A percentile compares a stretch with the other conserved stretches of the same genome.
These are phyloP conservation scores for Protaetia brevitarsis DNA, from an alignment of 1,140 invertebrate genomes.

Conservation along the genomic window DNA sequence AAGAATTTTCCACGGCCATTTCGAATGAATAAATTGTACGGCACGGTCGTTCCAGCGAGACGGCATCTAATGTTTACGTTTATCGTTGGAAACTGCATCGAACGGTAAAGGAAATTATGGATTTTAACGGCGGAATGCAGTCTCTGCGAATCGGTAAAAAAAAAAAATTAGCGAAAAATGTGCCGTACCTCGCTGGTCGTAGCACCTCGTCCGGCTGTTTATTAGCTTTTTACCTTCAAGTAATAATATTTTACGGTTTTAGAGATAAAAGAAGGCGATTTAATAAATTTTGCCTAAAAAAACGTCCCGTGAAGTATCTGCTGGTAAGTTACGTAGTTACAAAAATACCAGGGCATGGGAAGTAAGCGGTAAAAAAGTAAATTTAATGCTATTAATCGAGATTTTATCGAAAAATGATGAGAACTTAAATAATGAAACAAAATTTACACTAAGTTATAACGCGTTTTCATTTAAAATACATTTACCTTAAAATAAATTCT, in stretches of 20 bases:
- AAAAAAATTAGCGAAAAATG: not conserved
- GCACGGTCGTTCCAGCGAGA: not conserved
- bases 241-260: constrained; percentile 9
- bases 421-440: too few relatives aligned
- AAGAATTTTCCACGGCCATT: not conserved
- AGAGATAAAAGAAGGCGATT: not conserved
- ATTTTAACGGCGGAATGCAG: constrained; percentile 1
- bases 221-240: not conserved
- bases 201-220: not conserved
- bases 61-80: not conserved
- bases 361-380: too few relatives aligned
- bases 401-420: too few relatives aligned
- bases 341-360: too few relatives aligned
- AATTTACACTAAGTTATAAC: too few relatives aligned
- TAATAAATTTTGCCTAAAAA: not conserved
- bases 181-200: not conserved
- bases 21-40: not conserved
- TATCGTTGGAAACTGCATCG: constrained; percentile 3
- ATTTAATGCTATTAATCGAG: too few relatives aligned
- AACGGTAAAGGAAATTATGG: not conserved
- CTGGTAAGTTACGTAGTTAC: too few relatives aligned
- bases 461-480: too few relatives aligned
- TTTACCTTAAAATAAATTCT: too few relatives aligned
- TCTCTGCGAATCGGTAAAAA: not conserved
- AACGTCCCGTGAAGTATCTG: not conserved